Conservation (phyloP, 2,888 invertebrate genomes). For the Drosophila merina region DNA sequence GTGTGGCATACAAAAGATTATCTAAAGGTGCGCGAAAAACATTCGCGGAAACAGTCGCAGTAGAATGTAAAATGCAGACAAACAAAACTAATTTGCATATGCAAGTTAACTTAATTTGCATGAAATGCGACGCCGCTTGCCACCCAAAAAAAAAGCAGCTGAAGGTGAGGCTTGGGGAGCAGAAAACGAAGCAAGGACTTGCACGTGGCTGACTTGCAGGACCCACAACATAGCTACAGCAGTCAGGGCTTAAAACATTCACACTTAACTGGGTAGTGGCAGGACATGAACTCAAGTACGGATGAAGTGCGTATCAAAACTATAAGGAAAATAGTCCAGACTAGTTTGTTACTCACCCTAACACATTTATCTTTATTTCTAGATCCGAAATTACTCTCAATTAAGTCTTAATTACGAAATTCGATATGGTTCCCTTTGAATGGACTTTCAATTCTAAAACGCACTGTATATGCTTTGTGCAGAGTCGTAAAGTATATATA, state of each 20-base stretch:
- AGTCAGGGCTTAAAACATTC: conserved; percentile 39
- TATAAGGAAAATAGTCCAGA: no score
- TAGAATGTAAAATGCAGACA: conserved; percentile 39
- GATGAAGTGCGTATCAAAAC: conserved; percentile 7
- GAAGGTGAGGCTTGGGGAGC: no score
- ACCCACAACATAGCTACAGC: conserved; percentile 27
- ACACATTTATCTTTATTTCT: background rate
- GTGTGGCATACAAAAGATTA: conserved; percentile 21
- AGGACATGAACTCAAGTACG: background rate
- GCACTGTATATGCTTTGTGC: conserved; percentile 7
- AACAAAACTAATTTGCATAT: conserved; percentile 62
- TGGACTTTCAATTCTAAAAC: background rate
- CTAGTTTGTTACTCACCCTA: background rate
- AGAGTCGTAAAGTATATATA: background rate
- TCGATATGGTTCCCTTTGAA: background rate
- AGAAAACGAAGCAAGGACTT: conserved; percentile 1
- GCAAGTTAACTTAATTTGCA: conserved; percentile 69
- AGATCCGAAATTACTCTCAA: background rate
- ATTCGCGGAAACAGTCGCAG: background rate
- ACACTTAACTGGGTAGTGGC: conserved; percentile 40
- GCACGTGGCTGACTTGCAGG: conserved; percentile 28
- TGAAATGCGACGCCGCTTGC: conserved; percentile 58
- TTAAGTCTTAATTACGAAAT: background rate
- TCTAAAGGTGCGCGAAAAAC: conserved; percentile 13
- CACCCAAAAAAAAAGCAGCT: conserved; percentile 16